Evolutionary conservation across 2,888 invertebrate genomes (phyloP), one percentile per base, ranked within the genome.

Genomic region (Charanyca ferruginea): DNA sequence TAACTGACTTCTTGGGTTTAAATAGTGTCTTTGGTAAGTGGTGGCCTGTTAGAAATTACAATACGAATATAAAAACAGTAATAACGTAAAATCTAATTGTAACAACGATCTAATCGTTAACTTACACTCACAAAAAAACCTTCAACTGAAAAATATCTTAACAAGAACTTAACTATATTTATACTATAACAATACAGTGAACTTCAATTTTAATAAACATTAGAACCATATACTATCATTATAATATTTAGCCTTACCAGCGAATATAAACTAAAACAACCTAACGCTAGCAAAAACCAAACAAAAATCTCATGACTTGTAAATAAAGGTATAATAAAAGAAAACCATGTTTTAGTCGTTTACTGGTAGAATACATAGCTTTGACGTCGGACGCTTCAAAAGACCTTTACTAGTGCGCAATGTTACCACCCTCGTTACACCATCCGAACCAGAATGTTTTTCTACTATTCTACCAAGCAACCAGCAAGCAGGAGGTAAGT

Each of bases 21-120:
- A 47, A 9, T 28, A 28, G n/a, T 48, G 25, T 25, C 48, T 28
- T 25, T 28, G 48, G 25, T 28, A 48, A 28, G 25, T n/a, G n/a
- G 47, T 3, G 25, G 25, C n/a, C 25, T 8, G n/a, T 48, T 48
- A n/a, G n/a, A 5, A 28, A 28, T 28, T 28, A 28, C n/a, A 48
- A 48, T 48, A 48, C 23, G n/a, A n/a, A n/a, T n/a, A n/a, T n/a
- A n/a, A n/a, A 48, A 48, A 48, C 23, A 48, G 23, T 48, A 16
- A 13, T 23, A n/a, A n/a, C n/a, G n/a, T n/a, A n/a, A n/a, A 23
- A 48, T 7, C 23, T 47, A 48, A 48, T 23, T 48, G 16, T 2
- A 48, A 16, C 23, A n/a, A n/a, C n/a, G n/a, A n/a, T n/a, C n/a
- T n/a, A n/a, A n/a, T n/a, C n/a, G n/a, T n/a, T n/a, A n/a, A n/a